Evolutionary conservation across 92 coral and sea anemone species (phyloP), one percentile per base, ranked within the genome.

Genomic region (Porites divaricata): DNA sequence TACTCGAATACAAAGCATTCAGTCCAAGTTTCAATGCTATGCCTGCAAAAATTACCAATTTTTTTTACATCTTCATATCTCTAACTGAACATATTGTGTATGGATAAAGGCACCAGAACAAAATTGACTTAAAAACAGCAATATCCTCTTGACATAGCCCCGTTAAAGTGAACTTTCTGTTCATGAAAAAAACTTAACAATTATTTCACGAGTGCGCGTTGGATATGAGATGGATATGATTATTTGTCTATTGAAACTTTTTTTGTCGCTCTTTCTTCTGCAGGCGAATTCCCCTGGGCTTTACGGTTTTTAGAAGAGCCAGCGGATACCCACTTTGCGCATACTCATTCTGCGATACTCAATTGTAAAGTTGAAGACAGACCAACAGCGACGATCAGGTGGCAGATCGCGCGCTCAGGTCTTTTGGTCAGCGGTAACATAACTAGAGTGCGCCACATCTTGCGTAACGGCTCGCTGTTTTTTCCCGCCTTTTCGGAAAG

Each of bases 301-400:
- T 90, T 97, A 48, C 88, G 92, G 26, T 97, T 97, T 76, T 76
- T 64, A n/a, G 87, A 97, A 78, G 99, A 97, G 85, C 99, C 99
- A 87, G 91, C 89, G 79, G 95, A 95, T 81, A 93, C 93, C 54
- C 95, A 84, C 67, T 97, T 97, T 91, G 96, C 99, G 74, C 95
- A 91, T 80, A 93, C 90, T 80, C 96, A 90, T 80, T 89, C 93
- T 58, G 98, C 94, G 51, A 89, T 93, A 56, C 91, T 97, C 45
- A 91, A 92, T 61, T 97, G 99, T 73, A 69, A 66, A 25, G 97
- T 90, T 61, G 89, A 72, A 26, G 95, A 89, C 64, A 87, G 89
- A 65, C 98, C 98, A 8, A 79, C 72, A 50, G 93, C 98, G 66
- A 74, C 15, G 11, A 75, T 94, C 78, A 87, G 73, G 19, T 94